Evolutionary conservation across 2,113 vertebrate genomes (phyloP).

Genomic region (Telmatochromis sp.): DNA sequence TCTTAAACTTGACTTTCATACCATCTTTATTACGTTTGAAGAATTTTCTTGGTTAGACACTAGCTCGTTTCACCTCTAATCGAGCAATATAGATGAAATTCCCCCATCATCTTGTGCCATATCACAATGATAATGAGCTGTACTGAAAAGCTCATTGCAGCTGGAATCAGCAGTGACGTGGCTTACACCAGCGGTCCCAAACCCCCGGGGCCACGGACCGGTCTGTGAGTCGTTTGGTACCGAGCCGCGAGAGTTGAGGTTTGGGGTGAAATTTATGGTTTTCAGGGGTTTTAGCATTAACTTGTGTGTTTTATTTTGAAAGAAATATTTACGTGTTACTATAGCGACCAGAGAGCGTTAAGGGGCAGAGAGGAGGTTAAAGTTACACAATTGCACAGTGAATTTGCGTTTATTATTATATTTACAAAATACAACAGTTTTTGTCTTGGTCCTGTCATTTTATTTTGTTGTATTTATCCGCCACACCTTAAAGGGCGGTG

Average conservation of each 20-base stretch:
- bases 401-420: not conserved
- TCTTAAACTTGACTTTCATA: not conserved
- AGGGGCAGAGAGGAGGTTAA: not conserved
- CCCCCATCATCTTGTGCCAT: not conserved
- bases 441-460: not conserved
- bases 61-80: not conserved
- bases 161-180: not conserved
- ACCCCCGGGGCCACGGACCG: not conserved
- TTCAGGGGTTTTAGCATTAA: not conserved
- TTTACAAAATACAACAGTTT: not conserved
- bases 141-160: not conserved
- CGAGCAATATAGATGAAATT: not conserved
- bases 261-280: not conserved
- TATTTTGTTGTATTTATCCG: not conserved
- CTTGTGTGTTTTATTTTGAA: not conserved
- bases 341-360: not conserved
- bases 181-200: not conserved
- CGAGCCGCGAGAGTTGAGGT: rapidly evolving
- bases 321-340: not conserved
- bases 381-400: not conserved
- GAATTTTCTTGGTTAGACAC: not conserved
- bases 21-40: not conserved
- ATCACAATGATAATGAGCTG: not conserved
- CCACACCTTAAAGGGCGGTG: not conserved
- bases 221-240: not conserved